Evolutionary conservation across 2,888 invertebrate genomes (phyloP).

Genomic region (Andrena flavipes): DNA sequence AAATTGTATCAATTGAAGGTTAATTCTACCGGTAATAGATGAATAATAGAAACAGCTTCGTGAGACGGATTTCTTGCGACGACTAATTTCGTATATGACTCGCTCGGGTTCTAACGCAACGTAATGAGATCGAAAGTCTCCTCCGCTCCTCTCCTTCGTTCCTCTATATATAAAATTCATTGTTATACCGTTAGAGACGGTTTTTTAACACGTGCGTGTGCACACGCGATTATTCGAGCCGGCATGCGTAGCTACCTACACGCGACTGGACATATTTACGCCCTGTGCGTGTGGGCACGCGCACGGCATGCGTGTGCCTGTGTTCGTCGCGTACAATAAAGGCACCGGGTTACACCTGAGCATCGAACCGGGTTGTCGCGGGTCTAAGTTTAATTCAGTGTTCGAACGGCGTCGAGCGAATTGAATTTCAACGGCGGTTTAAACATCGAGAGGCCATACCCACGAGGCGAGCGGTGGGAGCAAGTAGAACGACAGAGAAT

Average conservation of each 20-base stretch:
- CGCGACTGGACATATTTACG: conserved; percentile 14
- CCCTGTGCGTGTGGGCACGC: conserved; percentile 27
- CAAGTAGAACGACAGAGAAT: conserved; percentile 21
- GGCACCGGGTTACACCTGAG: neutral
- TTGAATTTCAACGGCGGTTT: neutral
- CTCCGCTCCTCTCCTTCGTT: neutral
- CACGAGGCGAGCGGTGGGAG: conserved; percentile 36
- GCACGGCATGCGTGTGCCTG: conserved; percentile 40
- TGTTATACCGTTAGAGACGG: conserved; percentile 2
- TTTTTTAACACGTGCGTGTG: conserved; percentile 3
- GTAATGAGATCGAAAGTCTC: neutral
- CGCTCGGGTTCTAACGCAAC: neutral
- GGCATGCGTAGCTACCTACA: conserved; percentile 37
- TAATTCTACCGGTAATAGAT: neutral
- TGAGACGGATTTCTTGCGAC: neutral
- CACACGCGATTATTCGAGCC: conserved; percentile 19
- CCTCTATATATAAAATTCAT: conserved; percentile 5
- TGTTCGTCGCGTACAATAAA: neutral
- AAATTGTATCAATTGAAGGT: neutral
- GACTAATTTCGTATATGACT: neutral
- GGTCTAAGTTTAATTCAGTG: neutral
- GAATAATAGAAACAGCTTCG: neutral
- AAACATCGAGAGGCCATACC: conserved; percentile 52
- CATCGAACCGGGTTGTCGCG: neutral
- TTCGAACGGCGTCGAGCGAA: neutral